Evolutionary conservation across 2,797 vertebrate species (phyloP), one percentile per base, ranked within the genome.

Genomic region (Enteromius mattozi): DNA sequence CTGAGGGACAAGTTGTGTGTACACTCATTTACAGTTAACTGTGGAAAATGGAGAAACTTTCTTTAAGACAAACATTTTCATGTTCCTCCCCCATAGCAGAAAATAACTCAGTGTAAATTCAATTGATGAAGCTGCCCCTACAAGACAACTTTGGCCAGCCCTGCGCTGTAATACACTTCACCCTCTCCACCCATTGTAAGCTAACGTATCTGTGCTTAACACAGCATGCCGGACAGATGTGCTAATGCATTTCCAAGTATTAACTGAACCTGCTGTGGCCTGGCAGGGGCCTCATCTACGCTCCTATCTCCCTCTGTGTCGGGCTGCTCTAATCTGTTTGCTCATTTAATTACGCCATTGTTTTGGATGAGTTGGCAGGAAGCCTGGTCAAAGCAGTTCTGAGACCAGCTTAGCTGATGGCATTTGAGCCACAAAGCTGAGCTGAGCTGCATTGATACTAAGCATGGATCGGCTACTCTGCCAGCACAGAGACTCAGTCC

Each of bases 331-430:
- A 94, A 95, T 95, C 94, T 95, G 93, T 95, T 95, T 95, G 93
- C 92, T 93, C 90, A 90, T 92, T 90, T 94, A 95, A 95, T 94
- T 92, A 94, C 84, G 70, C 51, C 81, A 92, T 95, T 95, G 94
- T 95, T 93, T 93, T 89, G 89, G 78, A 63, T 90, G 91, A 83
- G 65, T 42, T 80, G 74, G 51, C 82, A 51, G 63, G 70, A 88
- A 87, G 65, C 68, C 87, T 78, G 89, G 86, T 89, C 86, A 86
- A 91, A 92, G 90, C 88, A 90, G 89, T 91, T 92, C 90, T 94
- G 91, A 91, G 78, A 83, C 86, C 83, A 91, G 91, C 92, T 94
- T 91, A 93, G 90, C 89, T 79, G 88, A 56, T 33, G 90, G 89
- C 90, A 91, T 92, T 92, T 91, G 88, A 92, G 88, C 87, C 87